Conservation (phyloP, 2,113 vertebrate species). For the Anguilla japonica region DNA sequence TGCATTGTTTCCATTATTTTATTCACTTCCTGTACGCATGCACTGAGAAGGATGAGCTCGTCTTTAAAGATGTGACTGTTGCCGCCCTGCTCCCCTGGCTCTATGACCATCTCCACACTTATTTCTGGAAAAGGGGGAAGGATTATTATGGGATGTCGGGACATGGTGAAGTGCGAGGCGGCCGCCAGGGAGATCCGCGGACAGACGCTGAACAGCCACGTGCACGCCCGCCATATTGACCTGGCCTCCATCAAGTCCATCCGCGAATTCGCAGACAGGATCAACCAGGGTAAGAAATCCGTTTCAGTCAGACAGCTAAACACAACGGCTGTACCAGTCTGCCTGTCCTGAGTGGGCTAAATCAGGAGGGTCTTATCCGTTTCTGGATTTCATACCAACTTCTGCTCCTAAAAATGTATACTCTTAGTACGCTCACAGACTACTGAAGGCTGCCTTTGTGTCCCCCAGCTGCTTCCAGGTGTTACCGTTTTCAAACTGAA, state of each 20-base stretch:
- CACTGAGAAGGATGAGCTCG: too few species aligned
- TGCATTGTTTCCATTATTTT: background rate
- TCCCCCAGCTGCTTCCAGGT: too few species aligned
- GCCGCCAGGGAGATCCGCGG: constrained; percentile 77
- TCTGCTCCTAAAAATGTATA: too few species aligned
- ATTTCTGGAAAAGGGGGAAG: constrained; percentile 67
- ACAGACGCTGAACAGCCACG: constrained; percentile 74
- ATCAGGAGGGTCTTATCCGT: background rate
- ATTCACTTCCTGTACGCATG: background rate
- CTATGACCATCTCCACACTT: background rate
- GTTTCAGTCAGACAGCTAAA: background rate
- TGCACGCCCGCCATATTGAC: constrained; percentile 70
- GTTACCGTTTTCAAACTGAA: too few species aligned
- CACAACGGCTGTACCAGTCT: background rate
- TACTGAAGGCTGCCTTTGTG: too few species aligned
- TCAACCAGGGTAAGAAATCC: constrained; percentile 62
- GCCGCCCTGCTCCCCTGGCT: background rate
- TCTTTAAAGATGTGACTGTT: background rate
- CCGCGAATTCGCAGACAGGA: constrained; percentile 69
- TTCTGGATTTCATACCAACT: too few species aligned
- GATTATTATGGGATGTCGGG: constrained; percentile 82
- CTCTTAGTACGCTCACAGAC: too few species aligned
- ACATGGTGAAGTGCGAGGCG: constrained; percentile 78
- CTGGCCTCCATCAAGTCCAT: constrained; percentile 78
- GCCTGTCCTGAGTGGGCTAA: background rate